phyloP scores from a whole-genome alignment of 2,797 vertebrate genomes.

The Decapterus maruadsi region DNA sequence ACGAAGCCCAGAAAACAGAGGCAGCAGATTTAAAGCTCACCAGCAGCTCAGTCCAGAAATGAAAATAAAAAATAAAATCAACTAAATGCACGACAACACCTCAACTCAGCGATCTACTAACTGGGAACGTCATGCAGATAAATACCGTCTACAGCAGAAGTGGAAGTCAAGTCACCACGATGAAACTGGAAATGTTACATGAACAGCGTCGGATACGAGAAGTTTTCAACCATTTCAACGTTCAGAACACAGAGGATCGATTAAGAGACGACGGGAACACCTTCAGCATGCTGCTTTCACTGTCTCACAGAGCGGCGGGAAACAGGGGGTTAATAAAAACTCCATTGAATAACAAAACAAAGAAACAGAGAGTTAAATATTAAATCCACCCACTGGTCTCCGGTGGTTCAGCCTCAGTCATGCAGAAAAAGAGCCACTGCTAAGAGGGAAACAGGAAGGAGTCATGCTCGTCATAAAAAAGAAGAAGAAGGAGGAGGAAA shows the following conservation, averaged over 20 bases:
- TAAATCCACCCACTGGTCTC: slow-evolving; percentile 51
- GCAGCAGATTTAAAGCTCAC: slow-evolving; percentile 68
- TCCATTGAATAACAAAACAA: slow-evolving; percentile 44
- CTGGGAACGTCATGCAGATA: slow-evolving; percentile 84
- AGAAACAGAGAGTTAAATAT: slow-evolving; percentile 41
- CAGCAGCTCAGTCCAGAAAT: slow-evolving; percentile 75
- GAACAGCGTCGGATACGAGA: slow-evolving; percentile 60
- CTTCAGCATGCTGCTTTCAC: slow-evolving; percentile 79
- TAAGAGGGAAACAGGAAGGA: slow-evolving; percentile 60
- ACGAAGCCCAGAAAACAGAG: slow-evolving; percentile 77
- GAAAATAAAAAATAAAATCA: slow-evolving; percentile 42
- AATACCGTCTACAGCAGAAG: slow-evolving; percentile 75
- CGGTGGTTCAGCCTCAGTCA: slow-evolving; percentile 56
- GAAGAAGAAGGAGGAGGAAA: slow-evolving; percentile 14
- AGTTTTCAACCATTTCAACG: slow-evolving; percentile 66
- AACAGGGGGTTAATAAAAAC: slow-evolving; percentile 17
- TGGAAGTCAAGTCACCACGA: slow-evolving; percentile 74
- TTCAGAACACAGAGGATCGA: slow-evolving; percentile 72
- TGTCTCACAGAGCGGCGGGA: slow-evolving; percentile 56
- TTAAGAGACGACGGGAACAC: slow-evolving; percentile 67
- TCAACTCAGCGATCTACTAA: slow-evolving; percentile 65
- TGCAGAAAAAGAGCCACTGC: slow-evolving; percentile 71
- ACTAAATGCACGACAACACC: slow-evolving; percentile 71
- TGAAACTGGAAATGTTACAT: slow-evolving; percentile 76
- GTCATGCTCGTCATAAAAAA: slow-evolving; percentile 79